Evolutionary conservation across 2,113 vertebrate species (phyloP), one percentile per base, ranked within the genome.

Genomic region (Trematomus loennbergii): DNA sequence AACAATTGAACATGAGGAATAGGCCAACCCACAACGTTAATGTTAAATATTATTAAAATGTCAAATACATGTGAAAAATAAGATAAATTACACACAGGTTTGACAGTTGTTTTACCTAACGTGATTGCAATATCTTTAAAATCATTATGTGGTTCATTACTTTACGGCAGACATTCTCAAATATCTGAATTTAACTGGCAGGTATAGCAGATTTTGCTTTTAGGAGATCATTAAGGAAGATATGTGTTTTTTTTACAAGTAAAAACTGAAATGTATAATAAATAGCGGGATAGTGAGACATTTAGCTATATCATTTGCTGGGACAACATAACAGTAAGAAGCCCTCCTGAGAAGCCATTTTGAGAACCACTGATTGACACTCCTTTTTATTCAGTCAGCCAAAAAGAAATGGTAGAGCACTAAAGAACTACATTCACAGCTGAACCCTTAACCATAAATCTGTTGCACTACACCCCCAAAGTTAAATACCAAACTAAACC

Each of bases 61-160:
- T 77, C 33, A 16, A 62, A 55, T 12, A 57, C 3, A 16, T 36
- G 7, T 7, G 36, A 40, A 7, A 40, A 40, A 16, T 40, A 40
- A 40, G 36, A 40, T 5, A 40, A 40, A 40, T 40, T 8, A 40
- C 36, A 40, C 7, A 5, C 7, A 40, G 36, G 36, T 40, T 40
- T 5, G 1, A 40, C 36, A 40, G 36, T 40, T 40, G 36, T 40
- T 40, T 36, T 36, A 36, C 36, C 36, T 40, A 40, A 40, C 36
- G 8, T 40, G 36, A 40, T 40, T 40, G 59, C 75, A 43, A 53
- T 36, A 71, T 79, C 46, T 65, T 79, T 71, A 75, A 79, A 79
- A 74, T 58, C 53, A 52, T 43, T 65, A 65, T 16, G 12, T 36
- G 65, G 36, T 63, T 36, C 53, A 64, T 79, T 53, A 75, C 65